A percentile compares a stretch with the other conserved stretches of the same genome.
Evolutionary conservation across 2,113 vertebrate genomes (phyloP).

Genomic region (Noctilio leporinus): DNA sequence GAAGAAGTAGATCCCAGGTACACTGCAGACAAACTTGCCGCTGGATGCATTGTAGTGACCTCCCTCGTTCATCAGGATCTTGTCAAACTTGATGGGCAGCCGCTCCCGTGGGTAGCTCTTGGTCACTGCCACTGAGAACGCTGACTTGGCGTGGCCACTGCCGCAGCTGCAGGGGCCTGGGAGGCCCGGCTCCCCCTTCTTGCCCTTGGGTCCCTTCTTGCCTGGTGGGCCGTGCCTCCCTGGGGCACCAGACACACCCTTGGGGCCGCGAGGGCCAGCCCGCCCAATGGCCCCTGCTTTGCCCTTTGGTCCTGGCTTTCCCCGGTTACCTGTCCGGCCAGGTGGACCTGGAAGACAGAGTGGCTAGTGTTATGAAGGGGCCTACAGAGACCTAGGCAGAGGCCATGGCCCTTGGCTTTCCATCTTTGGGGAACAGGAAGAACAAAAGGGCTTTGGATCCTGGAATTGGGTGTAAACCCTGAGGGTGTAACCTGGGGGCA

Average conservation of each 20-base stretch:
- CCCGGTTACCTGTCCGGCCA: conserved; percentile 88
- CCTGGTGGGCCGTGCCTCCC: conserved; percentile 83
- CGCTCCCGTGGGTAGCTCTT: conserved; percentile 94
- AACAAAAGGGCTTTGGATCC: not conserved
- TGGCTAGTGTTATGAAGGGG: not conserved
- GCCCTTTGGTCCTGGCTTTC: conserved; percentile 89
- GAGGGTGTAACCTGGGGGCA: not conserved
- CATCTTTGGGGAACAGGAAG: not conserved
- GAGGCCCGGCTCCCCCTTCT: conserved; percentile 81
- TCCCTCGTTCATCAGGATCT: conserved; percentile 94
- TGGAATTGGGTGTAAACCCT: not conserved
- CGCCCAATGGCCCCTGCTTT: conserved; percentile 88
- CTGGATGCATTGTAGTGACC: conserved; percentile 90
- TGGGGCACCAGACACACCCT: conserved; percentile 82
- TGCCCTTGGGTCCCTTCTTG: conserved; percentile 86
- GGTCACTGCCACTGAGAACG: conserved; percentile 94
- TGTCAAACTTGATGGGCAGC: conserved; percentile 94
- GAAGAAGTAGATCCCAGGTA: conserved; percentile 96
- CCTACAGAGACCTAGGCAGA: not conserved
- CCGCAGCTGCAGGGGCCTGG: conserved; percentile 89
- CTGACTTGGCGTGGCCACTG: conserved; percentile 82
- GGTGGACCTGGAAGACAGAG: conserved; percentile 79
- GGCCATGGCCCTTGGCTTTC: not conserved
- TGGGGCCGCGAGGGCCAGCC: conserved; percentile 89
- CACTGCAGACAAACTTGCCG: conserved; percentile 91